Evolutionary conservation across 2,888 invertebrate genomes (phyloP).

Genomic region (Dicranocentrus wangi): DNA sequence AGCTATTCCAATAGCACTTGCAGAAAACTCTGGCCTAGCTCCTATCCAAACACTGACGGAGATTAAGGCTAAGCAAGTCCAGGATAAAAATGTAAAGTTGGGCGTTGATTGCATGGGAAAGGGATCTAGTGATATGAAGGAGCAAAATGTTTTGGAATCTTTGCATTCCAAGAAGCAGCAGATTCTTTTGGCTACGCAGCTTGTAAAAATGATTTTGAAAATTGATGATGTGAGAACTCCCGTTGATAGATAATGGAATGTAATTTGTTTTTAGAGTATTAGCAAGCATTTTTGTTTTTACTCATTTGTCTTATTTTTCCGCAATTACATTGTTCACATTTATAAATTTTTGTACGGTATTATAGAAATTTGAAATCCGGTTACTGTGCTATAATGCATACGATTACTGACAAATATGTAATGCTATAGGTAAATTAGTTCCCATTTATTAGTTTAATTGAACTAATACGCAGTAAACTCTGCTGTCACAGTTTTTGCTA

Average conservation of each 20-base stretch:
- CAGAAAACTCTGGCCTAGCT: conserved; percentile 95
- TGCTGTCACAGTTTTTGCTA: no score
- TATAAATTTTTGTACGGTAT: no score
- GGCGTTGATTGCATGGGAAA: conserved; percentile 96
- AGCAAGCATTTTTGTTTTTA: neutral
- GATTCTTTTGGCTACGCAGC: conserved; percentile 94
- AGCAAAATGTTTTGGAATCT: conserved; percentile 96
- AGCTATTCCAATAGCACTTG: conserved; percentile 92
- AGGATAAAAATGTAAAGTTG: conserved; percentile 87
- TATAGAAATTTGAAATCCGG: no score
- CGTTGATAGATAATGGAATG: conserved; percentile 73
- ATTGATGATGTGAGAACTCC: conserved; percentile 94
- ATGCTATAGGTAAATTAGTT: no score
- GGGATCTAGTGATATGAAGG: conserved; percentile 92
- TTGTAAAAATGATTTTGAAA: conserved; percentile 98
- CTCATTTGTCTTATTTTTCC: conserved; percentile 17
- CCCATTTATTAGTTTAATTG: no score
- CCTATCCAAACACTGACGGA: conserved; percentile 94
- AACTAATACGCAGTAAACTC: no score
- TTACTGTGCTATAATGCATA: no score
- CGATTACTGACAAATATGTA: no score
- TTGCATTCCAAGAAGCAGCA: conserved; percentile 98
- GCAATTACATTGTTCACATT: no score
- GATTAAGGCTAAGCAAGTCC: conserved; percentile 90
- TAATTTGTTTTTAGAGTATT: conserved; percentile 1